Evolutionary conservation across 2,888 invertebrate species (phyloP).

Genomic region (Rosalia funebris): DNA sequence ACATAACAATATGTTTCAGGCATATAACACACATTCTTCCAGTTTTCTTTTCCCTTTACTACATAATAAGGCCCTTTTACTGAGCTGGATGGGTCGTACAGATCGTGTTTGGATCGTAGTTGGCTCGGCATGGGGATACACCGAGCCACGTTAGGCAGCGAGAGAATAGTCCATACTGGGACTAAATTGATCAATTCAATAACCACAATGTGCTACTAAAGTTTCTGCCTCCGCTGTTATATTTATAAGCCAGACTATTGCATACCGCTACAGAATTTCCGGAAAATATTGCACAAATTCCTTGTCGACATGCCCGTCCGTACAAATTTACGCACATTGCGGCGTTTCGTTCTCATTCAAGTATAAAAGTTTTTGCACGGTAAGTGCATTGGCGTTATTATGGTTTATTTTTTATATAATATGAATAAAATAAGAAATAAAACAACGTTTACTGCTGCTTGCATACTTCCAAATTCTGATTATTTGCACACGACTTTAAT

Average conservation of each 20-base stretch:
- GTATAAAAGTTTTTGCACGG: not conserved
- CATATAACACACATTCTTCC: constrained; percentile 62
- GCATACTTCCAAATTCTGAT: too few species aligned
- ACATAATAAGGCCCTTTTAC: constrained; percentile 63
- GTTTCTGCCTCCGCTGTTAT: constrained; percentile 61
- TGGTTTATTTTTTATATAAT: too few species aligned
- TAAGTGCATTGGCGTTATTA: too few species aligned
- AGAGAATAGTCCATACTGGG: constrained; percentile 61
- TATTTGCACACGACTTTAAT: too few species aligned
- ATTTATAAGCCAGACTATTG: constrained; percentile 60
- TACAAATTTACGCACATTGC: constrained; percentile 16
- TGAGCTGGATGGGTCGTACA: constrained; percentile 61
- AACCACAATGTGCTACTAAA: constrained; percentile 64
- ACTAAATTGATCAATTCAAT: constrained; percentile 66
- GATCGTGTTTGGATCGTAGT: constrained; percentile 61
- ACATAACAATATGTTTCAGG: constrained; percentile 63
- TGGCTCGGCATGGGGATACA: constrained; percentile 49
- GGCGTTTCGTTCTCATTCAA: not conserved
- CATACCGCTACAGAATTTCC: constrained; percentile 40
- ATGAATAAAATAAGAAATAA: too few species aligned
- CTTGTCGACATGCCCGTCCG: constrained; percentile 12
- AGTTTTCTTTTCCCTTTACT: constrained; percentile 62
- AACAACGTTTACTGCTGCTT: too few species aligned
- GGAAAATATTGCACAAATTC: constrained; percentile 30
- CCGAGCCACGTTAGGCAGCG: constrained; percentile 54